Evolutionary conservation across 2,888 invertebrate genomes (phyloP).

Genomic region (Tachystola acroxantha): DNA sequence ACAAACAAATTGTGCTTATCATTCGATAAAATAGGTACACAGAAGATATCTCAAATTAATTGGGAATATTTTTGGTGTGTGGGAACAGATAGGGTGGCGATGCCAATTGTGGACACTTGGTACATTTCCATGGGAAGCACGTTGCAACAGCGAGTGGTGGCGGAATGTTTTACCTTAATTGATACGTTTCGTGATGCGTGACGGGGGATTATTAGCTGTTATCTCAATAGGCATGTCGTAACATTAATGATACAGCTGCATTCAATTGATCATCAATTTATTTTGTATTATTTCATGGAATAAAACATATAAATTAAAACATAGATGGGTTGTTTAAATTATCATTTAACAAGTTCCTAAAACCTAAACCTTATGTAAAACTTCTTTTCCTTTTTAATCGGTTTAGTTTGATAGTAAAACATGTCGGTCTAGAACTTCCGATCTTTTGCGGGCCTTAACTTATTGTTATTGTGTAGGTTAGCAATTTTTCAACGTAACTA

Average conservation of each 20-base stretch:
- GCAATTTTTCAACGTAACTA: too few relatives aligned
- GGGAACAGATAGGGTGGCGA: slow-evolving; percentile 33
- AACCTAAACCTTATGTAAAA: too few relatives aligned
- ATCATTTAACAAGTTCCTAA: too few relatives aligned
- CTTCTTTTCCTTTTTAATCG: too few relatives aligned
- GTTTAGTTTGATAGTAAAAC: too few relatives aligned
- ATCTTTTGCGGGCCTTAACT: too few relatives aligned
- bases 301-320: too few relatives aligned
- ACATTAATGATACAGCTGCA: slow-evolving; percentile 1
- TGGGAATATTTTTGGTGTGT: slow-evolving; percentile 31
- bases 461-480: too few relatives aligned
- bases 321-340: too few relatives aligned
- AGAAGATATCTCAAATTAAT: slow-evolving; percentile 14
- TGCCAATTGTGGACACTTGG: slow-evolving; percentile 39
- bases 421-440: too few relatives aligned
- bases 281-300: too few relatives aligned
- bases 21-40: slow-evolving; percentile 10
- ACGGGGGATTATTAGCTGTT: slow-evolving; percentile 34
- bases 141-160: slow-evolving; percentile 15
- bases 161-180: slow-evolving; percentile 45
- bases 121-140: slow-evolving; percentile 47
- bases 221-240: slow-evolving; percentile 21
- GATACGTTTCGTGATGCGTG: slow-evolving; percentile 50
- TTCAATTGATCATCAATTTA: too few relatives aligned
- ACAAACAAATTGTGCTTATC: slow-evolving; percentile 2